phyloP scores from a whole-genome alignment of 2,797 vertebrate genomes.

The Thripadectes ignobilis region DNA sequence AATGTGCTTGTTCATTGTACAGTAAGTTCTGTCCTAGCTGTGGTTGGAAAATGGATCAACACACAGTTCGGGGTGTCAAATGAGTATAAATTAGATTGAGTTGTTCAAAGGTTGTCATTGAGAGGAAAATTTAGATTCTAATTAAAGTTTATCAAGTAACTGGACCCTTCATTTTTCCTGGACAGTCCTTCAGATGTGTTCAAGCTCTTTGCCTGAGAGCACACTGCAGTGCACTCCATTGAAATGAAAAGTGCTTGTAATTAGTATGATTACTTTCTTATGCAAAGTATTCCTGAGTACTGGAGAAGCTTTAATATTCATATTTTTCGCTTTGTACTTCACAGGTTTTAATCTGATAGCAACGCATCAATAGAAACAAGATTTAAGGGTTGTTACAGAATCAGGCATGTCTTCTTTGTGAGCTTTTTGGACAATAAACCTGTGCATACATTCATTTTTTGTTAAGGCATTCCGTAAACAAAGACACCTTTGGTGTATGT shows the following conservation, averaged over 20 bases:
- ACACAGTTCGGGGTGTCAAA: not conserved
- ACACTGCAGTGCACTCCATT: not conserved
- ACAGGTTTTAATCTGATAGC: not conserved
- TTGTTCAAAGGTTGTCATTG: not conserved
- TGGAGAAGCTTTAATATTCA: not conserved
- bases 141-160: not conserved
- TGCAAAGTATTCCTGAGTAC: not conserved
- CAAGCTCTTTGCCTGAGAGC: not conserved
- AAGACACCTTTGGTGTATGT: not conserved
- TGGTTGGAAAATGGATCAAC: slow-evolving; percentile 8
- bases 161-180: slow-evolving; percentile 3
- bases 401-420: not conserved
- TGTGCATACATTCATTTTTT: not conserved
- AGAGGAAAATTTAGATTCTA: slow-evolving; percentile 2
- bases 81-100: not conserved
- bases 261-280: not conserved
- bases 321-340: not conserved
- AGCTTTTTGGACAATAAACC: not conserved
- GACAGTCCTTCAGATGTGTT: not conserved
- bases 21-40: not conserved
- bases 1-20: not conserved
- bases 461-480: not conserved
- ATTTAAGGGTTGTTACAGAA: not conserved
- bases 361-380: not conserved
- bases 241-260: not conserved